Evolutionary conservation across 37 sponge, comb jelly and placozoan genomes (phyloP).

Genomic region (Beroe ovata): DNA sequence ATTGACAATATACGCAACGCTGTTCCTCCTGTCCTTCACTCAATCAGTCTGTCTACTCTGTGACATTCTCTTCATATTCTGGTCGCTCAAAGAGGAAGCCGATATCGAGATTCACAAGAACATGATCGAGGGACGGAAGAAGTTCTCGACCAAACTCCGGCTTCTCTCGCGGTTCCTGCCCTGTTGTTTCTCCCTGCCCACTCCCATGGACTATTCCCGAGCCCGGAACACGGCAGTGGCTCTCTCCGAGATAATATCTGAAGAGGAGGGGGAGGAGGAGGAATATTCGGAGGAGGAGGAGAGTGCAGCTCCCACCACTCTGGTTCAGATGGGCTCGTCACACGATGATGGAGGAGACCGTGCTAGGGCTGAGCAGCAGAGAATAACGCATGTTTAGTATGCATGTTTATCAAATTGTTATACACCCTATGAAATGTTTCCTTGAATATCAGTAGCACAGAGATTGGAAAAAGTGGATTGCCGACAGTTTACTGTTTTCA

Average conservation of each 20-base stretch:
- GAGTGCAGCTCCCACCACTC: neutral
- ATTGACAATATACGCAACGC: conserved; percentile 24
- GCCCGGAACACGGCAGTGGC: neutral
- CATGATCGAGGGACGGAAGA: neutral
- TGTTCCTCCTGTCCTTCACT: conserved; percentile 35
- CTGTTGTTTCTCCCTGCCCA: conserved; percentile 31
- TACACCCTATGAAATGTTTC: no score
- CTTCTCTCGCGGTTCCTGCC: conserved; percentile 45
- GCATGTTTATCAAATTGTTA: no score
- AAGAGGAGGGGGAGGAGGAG: neutral
- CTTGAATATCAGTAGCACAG: no score
- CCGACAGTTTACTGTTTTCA: no score
- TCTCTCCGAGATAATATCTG: neutral
- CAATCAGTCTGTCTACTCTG: conserved; percentile 48
- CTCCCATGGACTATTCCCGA: conserved; percentile 15
- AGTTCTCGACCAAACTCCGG: conserved; percentile 19
- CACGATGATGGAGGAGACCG: no score
- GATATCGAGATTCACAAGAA: conserved; percentile 49
- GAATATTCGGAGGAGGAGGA: neutral
- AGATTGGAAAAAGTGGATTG: no score
- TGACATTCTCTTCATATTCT: conserved; percentile 67
- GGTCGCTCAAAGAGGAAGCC: conserved; percentile 64
- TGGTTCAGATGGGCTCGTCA: neutral
- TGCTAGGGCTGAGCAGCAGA: no score
- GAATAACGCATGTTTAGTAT: no score